A percentile compares a stretch with the other conserved stretches of the same genome.
These are phyloP conservation scores for Paradisaea rubra DNA, from an alignment of 2,113 vertebrate genomes.

Conservation along the genomic window DNA sequence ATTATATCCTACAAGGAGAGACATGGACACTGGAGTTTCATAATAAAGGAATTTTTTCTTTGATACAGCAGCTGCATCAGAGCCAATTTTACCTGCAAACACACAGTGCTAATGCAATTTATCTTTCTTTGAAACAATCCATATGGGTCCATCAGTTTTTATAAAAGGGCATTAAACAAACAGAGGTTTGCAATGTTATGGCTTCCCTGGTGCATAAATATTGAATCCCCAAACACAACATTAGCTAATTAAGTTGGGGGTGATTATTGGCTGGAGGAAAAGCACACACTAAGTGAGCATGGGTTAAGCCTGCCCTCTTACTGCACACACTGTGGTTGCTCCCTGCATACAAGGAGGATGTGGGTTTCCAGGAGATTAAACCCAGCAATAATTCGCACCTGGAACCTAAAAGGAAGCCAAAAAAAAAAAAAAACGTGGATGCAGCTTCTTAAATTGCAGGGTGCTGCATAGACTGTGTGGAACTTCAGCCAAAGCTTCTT, in stretches of 20 bases:
- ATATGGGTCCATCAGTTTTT: neutral
- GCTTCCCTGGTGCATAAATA: neutral
- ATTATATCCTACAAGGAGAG: neutral
- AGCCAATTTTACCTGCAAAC: slow-evolving; percentile 2
- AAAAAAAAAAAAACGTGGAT: neutral
- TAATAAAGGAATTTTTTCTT: neutral
- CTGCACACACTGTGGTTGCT: neutral
- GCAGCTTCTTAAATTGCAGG: neutral
- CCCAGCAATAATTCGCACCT: neutral
- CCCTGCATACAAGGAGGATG: neutral
- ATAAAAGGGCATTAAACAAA: neutral
- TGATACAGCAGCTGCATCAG: neutral
- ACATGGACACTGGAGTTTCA: neutral
- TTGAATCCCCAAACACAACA: neutral
- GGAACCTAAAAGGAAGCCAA: neutral
- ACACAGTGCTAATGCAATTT: neutral
- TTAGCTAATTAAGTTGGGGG: slow-evolving; percentile 19
- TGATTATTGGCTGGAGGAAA: neutral
- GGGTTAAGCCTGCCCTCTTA: slow-evolving; percentile 24
- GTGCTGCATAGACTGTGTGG: neutral
- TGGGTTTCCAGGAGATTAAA: slow-evolving; percentile 17
- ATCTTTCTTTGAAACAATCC: neutral
- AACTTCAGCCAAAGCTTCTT: neutral
- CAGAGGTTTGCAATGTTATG: neutral
- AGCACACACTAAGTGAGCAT: neutral